Conservation (phyloP, 1,140 invertebrate species). For the Macrosteles quadrilineatus region DNA sequence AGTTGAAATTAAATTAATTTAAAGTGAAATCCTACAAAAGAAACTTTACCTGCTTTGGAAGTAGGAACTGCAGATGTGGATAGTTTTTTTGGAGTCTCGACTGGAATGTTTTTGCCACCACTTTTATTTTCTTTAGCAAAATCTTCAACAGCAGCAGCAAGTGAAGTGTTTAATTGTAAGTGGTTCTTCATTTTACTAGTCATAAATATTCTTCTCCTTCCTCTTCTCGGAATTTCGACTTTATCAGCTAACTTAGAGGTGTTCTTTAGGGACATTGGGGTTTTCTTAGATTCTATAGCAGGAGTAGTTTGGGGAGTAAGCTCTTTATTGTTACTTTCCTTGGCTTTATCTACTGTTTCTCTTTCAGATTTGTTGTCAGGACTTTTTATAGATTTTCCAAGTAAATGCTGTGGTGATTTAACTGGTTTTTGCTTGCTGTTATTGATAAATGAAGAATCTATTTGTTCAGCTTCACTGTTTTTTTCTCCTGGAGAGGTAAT, state of each 20-base stretch:
- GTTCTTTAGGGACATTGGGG: too few relatives aligned
- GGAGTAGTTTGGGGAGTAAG: too few relatives aligned
- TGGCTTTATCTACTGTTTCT: too few relatives aligned
- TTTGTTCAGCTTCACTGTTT: not conserved
- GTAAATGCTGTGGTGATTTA: not conserved
- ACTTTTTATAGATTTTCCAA: not conserved
- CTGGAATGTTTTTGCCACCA: not conserved
- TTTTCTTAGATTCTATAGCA: too few relatives aligned
- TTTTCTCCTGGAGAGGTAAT: not conserved
- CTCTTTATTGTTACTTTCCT: too few relatives aligned
- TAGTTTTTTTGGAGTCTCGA: not conserved
- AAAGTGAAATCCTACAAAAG: too few relatives aligned
- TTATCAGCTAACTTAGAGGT: too few relatives aligned
- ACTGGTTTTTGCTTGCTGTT: not conserved
- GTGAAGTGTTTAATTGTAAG: not conserved
- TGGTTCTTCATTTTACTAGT: too few relatives aligned
- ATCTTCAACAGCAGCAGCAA: constrained; percentile 4
- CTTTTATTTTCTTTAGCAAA: constrained; percentile 2
- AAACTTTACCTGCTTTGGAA: not conserved
- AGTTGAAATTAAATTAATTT: too few relatives aligned
- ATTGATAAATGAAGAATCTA: not conserved
- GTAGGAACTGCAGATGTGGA: not conserved
- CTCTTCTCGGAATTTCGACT: too few relatives aligned
- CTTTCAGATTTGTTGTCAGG: too few relatives aligned
- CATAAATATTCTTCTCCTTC: too few relatives aligned